Conservation (phyloP, 2,888 invertebrate genomes). For the Mythimna ferrago region DNA sequence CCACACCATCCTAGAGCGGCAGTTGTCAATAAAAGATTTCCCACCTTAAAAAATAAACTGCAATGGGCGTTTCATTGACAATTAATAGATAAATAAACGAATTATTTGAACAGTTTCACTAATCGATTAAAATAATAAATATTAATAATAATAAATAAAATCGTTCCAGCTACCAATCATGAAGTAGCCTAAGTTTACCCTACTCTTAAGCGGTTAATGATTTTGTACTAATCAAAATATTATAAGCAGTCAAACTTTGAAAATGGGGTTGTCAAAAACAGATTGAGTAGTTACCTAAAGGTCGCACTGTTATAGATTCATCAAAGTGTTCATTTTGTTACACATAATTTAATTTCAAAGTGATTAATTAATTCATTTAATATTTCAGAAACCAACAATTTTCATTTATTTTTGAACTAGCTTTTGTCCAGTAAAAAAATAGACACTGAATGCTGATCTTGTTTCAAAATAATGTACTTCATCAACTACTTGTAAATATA, state of each 20-base stretch:
- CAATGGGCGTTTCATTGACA: too few relatives aligned
- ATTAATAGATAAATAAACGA: background rate
- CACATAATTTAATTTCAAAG: background rate
- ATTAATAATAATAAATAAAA: too few relatives aligned
- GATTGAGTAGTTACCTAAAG: background rate
- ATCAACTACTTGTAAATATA: too few relatives aligned
- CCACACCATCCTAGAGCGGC: too few relatives aligned
- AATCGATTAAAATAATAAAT: background rate
- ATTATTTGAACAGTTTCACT: background rate
- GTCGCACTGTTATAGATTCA: background rate
- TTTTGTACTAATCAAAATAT: background rate
- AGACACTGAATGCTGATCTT: too few relatives aligned
- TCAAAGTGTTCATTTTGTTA: constrained; percentile 6
- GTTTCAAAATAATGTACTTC: too few relatives aligned
- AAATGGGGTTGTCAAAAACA: background rate
- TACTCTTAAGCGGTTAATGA: background rate
- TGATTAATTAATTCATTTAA: too few relatives aligned
- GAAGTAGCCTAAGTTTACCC: background rate
- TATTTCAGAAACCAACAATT: too few relatives aligned
- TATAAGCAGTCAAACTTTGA: background rate
- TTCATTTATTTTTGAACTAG: too few relatives aligned
- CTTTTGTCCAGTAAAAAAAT: too few relatives aligned
- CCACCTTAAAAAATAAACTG: too few relatives aligned
- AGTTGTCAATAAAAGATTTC: too few relatives aligned
- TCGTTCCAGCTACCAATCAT: background rate